Evolutionary conservation across 1,140 invertebrate genomes (phyloP).

Genomic region (Armadillidium nasatum): DNA sequence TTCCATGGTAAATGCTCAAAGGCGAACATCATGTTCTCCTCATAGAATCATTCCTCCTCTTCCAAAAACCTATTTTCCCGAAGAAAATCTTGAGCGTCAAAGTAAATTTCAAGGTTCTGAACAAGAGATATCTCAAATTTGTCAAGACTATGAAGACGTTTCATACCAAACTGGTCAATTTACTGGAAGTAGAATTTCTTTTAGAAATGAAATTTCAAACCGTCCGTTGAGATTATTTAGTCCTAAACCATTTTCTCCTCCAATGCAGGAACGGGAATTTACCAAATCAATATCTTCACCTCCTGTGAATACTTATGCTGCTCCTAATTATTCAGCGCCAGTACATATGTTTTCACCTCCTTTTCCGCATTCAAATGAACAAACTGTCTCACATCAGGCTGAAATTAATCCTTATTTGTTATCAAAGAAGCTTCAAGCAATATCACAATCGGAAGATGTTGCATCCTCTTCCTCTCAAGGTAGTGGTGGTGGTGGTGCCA

Average conservation of each 20-base stretch:
- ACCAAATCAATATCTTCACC: not conserved
- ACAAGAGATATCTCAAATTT: not conserved
- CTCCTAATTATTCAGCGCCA: conserved; percentile 26
- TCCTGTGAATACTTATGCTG: not conserved
- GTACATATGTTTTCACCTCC: conserved; percentile 22
- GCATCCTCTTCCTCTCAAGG: not conserved
- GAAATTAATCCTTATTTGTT: not conserved
- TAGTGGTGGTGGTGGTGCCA: not conserved
- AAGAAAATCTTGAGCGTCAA: not conserved
- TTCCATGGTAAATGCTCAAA: not conserved
- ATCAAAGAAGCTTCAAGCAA: not conserved
- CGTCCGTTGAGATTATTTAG: not conserved
- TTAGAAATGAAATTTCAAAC: not conserved
- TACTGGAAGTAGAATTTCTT: not conserved
- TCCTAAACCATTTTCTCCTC: not conserved
- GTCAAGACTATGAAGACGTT: not conserved
- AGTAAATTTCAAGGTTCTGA: not conserved
- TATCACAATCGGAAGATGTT: not conserved
- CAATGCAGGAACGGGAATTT: not conserved
- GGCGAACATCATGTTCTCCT: conserved; percentile 2
- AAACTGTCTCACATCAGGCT: not conserved
- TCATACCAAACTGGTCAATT: not conserved
- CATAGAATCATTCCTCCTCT: not conserved
- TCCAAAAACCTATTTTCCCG: not conserved
- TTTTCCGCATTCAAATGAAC: conserved; percentile 7